Base-by-base conservation (phyloP, 2,888 invertebrate species). In the Aphidius colemani region DNA sequence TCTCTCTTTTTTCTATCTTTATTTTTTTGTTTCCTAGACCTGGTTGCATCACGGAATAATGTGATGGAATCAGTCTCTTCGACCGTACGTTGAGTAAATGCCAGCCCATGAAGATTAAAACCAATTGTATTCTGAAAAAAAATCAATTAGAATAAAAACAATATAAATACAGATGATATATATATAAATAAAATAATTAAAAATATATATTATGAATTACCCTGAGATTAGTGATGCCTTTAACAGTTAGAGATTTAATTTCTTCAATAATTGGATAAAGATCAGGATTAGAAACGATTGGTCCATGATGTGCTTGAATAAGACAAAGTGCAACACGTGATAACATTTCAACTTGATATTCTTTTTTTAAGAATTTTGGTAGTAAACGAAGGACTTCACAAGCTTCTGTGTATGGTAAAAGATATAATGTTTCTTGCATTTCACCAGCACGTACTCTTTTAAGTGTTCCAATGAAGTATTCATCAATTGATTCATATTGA, bases 361-460 rank as follows among this genome's bases (percentile, higher is more conserved):
- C 88, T 66, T 88, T 86, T 60, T 83, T 76, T 8, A 95, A 84
- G 62, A 96, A 84, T 7, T 83, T 78, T 0, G 92, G 89, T 66
- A 97, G 82, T 74, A 89, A 85, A 64, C 88, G 85, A 1, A 98
- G 84, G 56, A 98, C 85, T 59, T 93, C 90, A 74, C 91, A 89
- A 1, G 94, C 94, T 59, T 89, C 87, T 58, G 89, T 86, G 78
- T 96, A 94, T 1, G 97, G 95, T 51, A 98, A 83, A 9, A 96
- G 84, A 0, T 97, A 83, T 1, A 98, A 84, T 0, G 95, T 88
- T 82, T 96, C 95, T 82, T 98, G 96, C 66, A 98, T 83, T 77
- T 98, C 96, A 93, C 93, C 95, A 2, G 94, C 86, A 68, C 93
- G 88, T 71, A 97, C 90, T 74, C 89, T 89, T 75, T 86, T 88